Evolutionary conservation across 2,113 vertebrate genomes (phyloP), one percentile per base, ranked within the genome.

Genomic region (Ictalurus punctatus): DNA sequence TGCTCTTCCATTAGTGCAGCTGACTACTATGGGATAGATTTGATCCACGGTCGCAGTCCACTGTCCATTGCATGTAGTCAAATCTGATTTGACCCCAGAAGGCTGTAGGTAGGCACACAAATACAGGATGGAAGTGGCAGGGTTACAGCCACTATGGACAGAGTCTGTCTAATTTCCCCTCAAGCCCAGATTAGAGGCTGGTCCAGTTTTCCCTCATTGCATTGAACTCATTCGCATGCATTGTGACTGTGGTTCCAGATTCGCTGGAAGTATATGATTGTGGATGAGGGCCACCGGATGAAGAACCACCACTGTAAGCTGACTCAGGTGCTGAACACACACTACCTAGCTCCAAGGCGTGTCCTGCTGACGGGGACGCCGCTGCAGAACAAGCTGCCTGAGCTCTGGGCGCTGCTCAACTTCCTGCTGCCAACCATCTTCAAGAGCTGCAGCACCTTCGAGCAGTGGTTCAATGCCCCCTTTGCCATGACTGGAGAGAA

Each of bases 181-280:
- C 40, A 69, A n/a, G 4, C 14, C 16, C 25, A 54, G 27, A 30
- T 52, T 84, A 48, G 40, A 69, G 40, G 3, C 63, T 69, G 63
- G 65, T 85, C 19, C 48, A 71, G 27, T 12, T 71, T 48, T n/a
- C 4, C 4, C 30, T 67, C 0, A 48, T 78, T 19, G 7, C n/a
- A 74, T 6, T 78, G 23, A 78, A 54, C 48, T 80, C 25, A 25
- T 37, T 83, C 27, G 9, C 63, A 37, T 73, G 27, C 44, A 19
- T 19, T 40, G 2, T 88, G 1, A 14, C 17, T 65, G 69, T 16
- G 34, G 58, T 59, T 67, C 1, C 92, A 99, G 98, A 96, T 99
- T 86, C 98, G 98, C 1, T 99, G 98, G 98, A 99, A 99, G 94
- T 99, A 99, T 94, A 99, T 99, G 98, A 99, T 99, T 0, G 98